Evolutionary conservation across 1,140 invertebrate genomes (phyloP).

Genomic region (Temnothorax nylanderi): DNA sequence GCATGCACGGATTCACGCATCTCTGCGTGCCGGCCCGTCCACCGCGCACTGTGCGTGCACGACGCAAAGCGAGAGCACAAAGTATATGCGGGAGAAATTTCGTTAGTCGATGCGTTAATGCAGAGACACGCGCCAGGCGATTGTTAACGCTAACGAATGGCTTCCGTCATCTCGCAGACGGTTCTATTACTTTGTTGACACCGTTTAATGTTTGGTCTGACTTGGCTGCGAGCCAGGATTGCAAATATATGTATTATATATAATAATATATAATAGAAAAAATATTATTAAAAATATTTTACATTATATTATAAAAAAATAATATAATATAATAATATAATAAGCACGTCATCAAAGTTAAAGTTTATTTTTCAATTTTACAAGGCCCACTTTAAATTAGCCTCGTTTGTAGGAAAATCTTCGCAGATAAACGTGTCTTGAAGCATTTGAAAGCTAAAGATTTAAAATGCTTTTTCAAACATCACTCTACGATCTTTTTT

Average conservation of each 20-base stretch:
- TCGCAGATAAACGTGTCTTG: no score
- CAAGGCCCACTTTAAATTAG: no score
- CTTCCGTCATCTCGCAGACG: not conserved
- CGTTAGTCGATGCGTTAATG: constrained; percentile 40
- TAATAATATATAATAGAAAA: not conserved
- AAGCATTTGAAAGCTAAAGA: no score
- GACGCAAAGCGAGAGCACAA: not conserved
- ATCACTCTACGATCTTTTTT: no score
- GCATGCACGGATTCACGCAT: constrained; percentile 81
- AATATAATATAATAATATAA: no score
- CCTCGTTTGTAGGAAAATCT: no score
- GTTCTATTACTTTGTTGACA: constrained; percentile 2
- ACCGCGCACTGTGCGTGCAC: constrained; percentile 74
- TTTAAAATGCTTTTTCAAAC: no score
- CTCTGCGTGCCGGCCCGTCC: constrained; percentile 78
- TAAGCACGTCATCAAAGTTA: no score
- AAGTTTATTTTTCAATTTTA: no score
- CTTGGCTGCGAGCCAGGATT: not conserved
- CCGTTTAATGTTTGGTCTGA: not conserved
- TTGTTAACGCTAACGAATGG: not conserved
- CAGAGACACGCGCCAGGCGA: not conserved
- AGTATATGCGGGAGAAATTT: constrained; percentile 24
- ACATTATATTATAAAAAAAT: no score
- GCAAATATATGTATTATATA: not conserved
- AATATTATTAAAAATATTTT: not conserved